Base-by-base conservation (phyloP, 2,113 vertebrate genomes). In the Nycticebus coucang region DNA sequence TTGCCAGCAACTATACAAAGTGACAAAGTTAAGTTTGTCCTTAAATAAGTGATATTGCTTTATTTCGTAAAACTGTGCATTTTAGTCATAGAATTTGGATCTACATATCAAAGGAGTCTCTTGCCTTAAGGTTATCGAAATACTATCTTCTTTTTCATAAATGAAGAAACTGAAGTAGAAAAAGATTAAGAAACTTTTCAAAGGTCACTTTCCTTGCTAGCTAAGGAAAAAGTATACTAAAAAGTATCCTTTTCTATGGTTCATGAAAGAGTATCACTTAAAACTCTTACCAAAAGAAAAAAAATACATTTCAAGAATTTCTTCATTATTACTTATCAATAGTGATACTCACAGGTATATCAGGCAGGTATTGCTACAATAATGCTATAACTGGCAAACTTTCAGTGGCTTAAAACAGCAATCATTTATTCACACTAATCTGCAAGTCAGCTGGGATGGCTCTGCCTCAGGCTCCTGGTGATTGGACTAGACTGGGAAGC, bases 11-110 rank as follows among this genome's bases (percentile, higher is more conserved):
- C 26, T 45, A 69, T 21, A 59, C 21, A 33, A 79, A 82, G 9
- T 83, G n/a, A 79, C 53, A 37, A 74, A 41, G 10, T 66, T 95
- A 41, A 78, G n/a, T 41, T 66, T 8, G 26, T 78, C 71, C 64
- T 95, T 89, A 75, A 95, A 69, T 59, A 95, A 95, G 13, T 28
- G 18, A 90, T 62, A 74, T 35, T 57, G 17, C 18, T 91, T 94
- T 64, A 57, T 45, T 74, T 95, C 50, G 35, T 88, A 74, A 92
- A n/a, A 80, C 4, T 37, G 6, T 45, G 45, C 53, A 60, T 53
- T 69, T 57, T 71, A 87, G 14, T 68, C 7, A 55, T 35, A 86
- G 79, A 84, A 77, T 89, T 26, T 84, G 12, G 50, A 45, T 60
- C 15, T 80, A 71, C 21, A 50, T 22, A 57, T 75, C 74, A 89